These are phyloP conservation scores for Heliconius sara DNA, from an alignment of 2,888 invertebrate genomes.

Conservation along the genomic window DNA sequence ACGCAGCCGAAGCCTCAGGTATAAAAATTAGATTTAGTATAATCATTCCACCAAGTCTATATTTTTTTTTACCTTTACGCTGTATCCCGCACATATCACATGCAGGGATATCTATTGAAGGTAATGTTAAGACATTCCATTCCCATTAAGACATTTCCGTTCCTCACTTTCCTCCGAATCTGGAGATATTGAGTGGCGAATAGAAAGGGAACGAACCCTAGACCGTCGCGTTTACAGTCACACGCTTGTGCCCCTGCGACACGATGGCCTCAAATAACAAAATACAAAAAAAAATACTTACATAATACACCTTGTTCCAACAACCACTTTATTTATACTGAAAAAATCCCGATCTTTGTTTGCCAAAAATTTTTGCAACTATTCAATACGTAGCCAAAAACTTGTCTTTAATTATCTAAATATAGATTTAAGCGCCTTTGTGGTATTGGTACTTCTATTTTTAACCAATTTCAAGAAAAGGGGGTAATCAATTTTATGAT, in stretches of 20 bases:
- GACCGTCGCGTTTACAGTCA: no score
- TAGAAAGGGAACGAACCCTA: neutral
- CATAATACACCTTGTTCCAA: slow-evolving; percentile 9
- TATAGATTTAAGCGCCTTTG: slow-evolving; percentile 9
- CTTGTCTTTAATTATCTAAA: slow-evolving; percentile 7
- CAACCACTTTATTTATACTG: slow-evolving; percentile 5
- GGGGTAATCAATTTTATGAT: neutral
- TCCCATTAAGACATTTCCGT: neutral
- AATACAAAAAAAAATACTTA: slow-evolving; percentile 10
- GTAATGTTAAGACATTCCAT: neutral
- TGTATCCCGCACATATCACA: neutral
- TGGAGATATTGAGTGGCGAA: no score
- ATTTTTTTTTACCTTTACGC: neutral
- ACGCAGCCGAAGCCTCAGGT: no score
- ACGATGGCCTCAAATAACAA: neutral
- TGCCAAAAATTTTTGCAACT: slow-evolving; percentile 20
- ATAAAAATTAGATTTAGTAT: no score
- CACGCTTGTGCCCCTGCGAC: no score
- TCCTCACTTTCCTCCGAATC: no score
- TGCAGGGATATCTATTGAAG: neutral
- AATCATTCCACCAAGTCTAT: no score
- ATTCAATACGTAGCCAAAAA: slow-evolving; percentile 9
- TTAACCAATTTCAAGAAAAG: neutral
- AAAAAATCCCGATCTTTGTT: neutral
- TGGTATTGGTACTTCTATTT: neutral